Percentiles rank a stretch among this genome's conserved stretches.
These are phyloP conservation scores for Pyrrhosoma nymphula DNA, from an alignment of 2,888 invertebrate genomes.

Conservation along the genomic window DNA sequence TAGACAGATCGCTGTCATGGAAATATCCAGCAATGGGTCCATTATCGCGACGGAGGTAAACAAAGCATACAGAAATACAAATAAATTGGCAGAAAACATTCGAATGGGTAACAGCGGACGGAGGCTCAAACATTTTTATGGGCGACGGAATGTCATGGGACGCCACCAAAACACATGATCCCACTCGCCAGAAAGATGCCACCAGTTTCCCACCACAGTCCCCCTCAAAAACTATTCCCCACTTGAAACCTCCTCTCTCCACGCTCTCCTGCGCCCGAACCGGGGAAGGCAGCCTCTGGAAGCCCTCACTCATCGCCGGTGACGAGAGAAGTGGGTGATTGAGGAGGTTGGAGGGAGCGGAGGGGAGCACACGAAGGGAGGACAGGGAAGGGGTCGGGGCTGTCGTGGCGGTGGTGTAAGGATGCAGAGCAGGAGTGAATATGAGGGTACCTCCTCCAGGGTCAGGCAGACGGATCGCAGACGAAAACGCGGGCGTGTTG, in stretches of 20 bases:
- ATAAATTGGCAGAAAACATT: not conserved
- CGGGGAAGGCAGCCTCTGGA: constrained; percentile 29
- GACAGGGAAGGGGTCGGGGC: not conserved
- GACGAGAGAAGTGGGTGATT: constrained; percentile 64
- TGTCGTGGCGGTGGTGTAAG: no score
- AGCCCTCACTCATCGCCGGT: constrained; percentile 54
- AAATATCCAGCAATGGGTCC: not conserved
- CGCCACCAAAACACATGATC: not conserved
- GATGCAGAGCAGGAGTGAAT: not conserved
- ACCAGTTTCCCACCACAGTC: not conserved
- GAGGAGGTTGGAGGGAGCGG: not conserved
- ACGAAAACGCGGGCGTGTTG: constrained; percentile 43
- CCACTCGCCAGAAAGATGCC: constrained; percentile 40
- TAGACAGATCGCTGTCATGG: no score
- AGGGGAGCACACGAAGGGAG: not conserved
- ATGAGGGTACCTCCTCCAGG: not conserved
- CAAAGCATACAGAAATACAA: not conserved
- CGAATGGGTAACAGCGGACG: not conserved
- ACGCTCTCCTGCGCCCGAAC: not conserved
- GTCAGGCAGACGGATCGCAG: constrained; percentile 59
- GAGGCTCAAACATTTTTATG: not conserved
- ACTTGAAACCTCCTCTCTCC: not conserved
- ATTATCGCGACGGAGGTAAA: not conserved
- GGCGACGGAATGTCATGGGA: not conserved
- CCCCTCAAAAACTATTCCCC: not conserved